Percentiles rank a stretch among this genome's conserved stretches.
Evolutionary conservation across 2,888 invertebrate genomes (phyloP).

Genomic region (Drosophila melanosoma): DNA sequence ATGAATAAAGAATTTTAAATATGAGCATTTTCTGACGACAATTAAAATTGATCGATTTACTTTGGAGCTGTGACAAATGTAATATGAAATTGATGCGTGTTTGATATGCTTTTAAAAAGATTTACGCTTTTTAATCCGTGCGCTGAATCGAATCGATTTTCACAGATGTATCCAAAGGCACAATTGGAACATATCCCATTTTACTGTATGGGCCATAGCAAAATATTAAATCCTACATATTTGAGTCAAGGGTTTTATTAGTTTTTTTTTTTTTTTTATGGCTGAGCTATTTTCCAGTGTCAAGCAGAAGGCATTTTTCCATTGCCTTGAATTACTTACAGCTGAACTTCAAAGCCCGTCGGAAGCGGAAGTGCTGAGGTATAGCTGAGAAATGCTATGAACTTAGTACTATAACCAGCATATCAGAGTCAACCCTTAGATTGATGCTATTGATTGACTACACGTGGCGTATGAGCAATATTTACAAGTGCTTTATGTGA

Average conservation of each 20-base stretch:
- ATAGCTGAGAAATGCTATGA: slow-evolving; percentile 6
- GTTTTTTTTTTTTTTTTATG: background rate
- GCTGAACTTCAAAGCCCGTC: slow-evolving; percentile 42
- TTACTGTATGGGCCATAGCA: slow-evolving; percentile 4
- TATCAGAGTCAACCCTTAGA: background rate
- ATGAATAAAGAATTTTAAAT: background rate
- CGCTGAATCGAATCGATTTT: background rate
- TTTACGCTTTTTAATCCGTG: background rate
- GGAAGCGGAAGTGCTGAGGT: slow-evolving; percentile 46
- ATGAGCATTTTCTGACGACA: background rate
- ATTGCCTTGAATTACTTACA: slow-evolving; percentile 49
- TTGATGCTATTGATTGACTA: background rate
- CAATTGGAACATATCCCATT: slow-evolving; percentile 9
- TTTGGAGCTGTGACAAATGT: background rate
- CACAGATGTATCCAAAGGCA: background rate
- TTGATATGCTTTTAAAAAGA: background rate
- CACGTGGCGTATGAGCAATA: slow-evolving; percentile 36
- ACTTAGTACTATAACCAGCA: slow-evolving; percentile 17
- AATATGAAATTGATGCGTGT: background rate
- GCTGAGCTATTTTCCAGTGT: slow-evolving; percentile 23
- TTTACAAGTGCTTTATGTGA: background rate
- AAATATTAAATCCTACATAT: slow-evolving; percentile 44
- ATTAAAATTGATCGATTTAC: background rate
- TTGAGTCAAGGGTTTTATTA: slow-evolving; percentile 42
- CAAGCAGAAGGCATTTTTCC: slow-evolving; percentile 37